These are phyloP conservation scores for Gavialis gangeticus DNA, from an alignment of 2,113 vertebrate species.

Conservation along the genomic window DNA sequence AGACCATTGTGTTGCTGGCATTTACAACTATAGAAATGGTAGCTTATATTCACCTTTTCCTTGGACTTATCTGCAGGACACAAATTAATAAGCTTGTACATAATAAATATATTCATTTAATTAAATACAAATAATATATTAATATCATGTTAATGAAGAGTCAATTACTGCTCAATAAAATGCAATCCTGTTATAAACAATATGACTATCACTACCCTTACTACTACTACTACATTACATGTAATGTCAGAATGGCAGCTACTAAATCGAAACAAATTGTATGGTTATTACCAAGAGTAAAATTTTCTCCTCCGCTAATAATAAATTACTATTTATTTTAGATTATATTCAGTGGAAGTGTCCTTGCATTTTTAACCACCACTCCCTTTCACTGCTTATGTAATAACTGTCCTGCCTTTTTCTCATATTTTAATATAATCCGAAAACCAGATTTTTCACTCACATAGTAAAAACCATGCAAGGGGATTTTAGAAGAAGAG, in stretches of 20 bases:
- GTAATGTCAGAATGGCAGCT: background rate
- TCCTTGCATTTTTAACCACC: background rate
- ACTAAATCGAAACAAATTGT: background rate
- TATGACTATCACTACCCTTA: background rate
- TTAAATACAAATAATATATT: background rate
- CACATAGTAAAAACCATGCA: rapidly evolving
- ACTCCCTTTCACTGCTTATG: background rate
- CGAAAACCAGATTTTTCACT: background rate
- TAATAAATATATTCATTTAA: background rate
- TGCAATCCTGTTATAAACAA: background rate
- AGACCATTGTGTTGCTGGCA: background rate
- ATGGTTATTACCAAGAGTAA: background rate
- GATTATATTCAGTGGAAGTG: rapidly evolving
- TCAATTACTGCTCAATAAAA: background rate
- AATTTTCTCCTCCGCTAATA: background rate
- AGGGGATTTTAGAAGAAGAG: background rate
- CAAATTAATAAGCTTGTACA: conserved; percentile 2
- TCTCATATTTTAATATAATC: background rate
- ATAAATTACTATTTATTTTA: background rate
- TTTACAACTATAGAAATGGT: conserved; percentile 1
- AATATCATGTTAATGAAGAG: background rate
- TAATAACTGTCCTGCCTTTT: background rate
- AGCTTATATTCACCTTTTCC: background rate
- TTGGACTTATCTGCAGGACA: background rate
- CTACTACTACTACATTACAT: no score